Evolutionary conservation across 1,140 invertebrate species (phyloP).

Genomic region (Drosophila insularis): DNA sequence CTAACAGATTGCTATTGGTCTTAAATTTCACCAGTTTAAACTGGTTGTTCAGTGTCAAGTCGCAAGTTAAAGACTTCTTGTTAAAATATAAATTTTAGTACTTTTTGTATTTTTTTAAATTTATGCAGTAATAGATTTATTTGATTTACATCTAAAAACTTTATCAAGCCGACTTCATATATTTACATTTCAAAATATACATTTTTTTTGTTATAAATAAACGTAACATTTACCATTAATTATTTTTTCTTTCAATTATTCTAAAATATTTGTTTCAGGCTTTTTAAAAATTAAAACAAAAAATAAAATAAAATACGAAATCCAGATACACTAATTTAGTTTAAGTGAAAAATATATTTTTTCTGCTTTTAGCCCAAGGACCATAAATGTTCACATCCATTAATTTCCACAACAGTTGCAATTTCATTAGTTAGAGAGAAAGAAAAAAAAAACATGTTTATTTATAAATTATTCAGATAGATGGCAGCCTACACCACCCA

Average conservation of each 20-base stretch:
- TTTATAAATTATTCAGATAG: constrained; percentile 13
- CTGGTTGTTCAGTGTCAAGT: constrained; percentile 26
- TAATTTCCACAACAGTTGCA: constrained; percentile 60
- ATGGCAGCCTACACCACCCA: background rate
- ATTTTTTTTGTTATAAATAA: too few relatives aligned
- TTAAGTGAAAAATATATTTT: constrained; percentile 48
- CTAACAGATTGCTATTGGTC: background rate
- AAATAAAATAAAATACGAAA: too few relatives aligned
- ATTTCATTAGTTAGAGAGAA: constrained; percentile 57
- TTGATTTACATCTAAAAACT: too few relatives aligned
- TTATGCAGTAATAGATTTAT: too few relatives aligned
- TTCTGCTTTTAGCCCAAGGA: constrained; percentile 40
- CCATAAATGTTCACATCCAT: constrained; percentile 41
- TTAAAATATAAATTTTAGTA: too few relatives aligned
- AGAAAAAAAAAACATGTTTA: constrained; percentile 39
- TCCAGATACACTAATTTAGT: constrained; percentile 44
- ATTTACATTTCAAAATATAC: too few relatives aligned
- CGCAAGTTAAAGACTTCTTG: background rate
- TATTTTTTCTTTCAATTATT: too few relatives aligned
- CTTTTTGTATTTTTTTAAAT: too few relatives aligned
- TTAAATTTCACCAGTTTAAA: constrained; percentile 5
- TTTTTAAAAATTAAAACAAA: too few relatives aligned
- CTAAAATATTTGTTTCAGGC: too few relatives aligned
- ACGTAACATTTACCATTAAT: too few relatives aligned
- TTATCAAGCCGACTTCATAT: too few relatives aligned